A percentile compares a stretch with the other conserved stretches of the same genome.
phyloP scores from a whole-genome alignment of 1,140 invertebrate genomes.

The Mya arenaria region DNA sequence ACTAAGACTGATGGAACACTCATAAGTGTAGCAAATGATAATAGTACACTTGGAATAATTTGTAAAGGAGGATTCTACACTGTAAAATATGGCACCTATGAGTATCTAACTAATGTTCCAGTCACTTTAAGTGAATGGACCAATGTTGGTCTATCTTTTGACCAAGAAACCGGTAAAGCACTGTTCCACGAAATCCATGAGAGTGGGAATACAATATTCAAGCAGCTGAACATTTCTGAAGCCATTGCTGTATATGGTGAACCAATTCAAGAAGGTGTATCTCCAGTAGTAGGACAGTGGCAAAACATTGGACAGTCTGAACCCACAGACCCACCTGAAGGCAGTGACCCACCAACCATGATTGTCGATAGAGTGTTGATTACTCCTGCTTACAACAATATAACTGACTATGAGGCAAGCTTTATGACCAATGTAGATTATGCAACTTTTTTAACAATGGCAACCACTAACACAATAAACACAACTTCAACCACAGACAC shows the following conservation, averaged over 20 bases:
- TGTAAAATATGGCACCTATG: constrained; percentile 38
- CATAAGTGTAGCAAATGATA: constrained; percentile 36
- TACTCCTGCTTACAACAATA: neutral
- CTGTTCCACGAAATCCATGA: constrained; percentile 52
- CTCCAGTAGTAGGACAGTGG: constrained; percentile 38
- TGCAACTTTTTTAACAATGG: constrained; percentile 4
- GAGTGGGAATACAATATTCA: constrained; percentile 37
- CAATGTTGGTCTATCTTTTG: constrained; percentile 40
- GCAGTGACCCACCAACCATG: constrained; percentile 19
- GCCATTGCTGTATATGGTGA: constrained; percentile 19
- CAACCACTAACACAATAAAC: too few species aligned
- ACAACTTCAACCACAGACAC: neutral
- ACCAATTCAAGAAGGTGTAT: constrained; percentile 5
- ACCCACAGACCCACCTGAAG: constrained; percentile 1
- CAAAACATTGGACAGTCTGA: constrained; percentile 12
- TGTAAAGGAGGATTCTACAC: constrained; percentile 27
- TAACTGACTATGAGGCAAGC: constrained; percentile 35
- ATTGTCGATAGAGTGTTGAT: constrained; percentile 36
- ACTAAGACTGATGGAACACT: constrained; percentile 38
- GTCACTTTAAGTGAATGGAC: constrained; percentile 41
- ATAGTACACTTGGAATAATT: constrained; percentile 46
- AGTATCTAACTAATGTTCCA: constrained; percentile 30
- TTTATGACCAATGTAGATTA: constrained; percentile 43
- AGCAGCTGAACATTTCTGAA: constrained; percentile 36
- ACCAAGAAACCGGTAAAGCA: constrained; percentile 35